Evolutionary conservation across 92 coral and sea anemone genomes (phyloP).

Genomic region (Porites divaricata): DNA sequence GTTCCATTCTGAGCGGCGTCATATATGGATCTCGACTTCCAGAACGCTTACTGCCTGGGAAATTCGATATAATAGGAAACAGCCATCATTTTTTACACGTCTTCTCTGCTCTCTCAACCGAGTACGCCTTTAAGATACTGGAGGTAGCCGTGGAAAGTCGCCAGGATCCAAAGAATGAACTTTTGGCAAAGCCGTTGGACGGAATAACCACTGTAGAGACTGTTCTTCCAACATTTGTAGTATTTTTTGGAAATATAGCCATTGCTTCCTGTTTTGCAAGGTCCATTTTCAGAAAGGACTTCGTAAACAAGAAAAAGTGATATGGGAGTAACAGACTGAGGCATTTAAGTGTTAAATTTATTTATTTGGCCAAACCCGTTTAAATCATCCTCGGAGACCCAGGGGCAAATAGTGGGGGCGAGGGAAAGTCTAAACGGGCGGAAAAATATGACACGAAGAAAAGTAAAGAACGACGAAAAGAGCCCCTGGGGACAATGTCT

Average conservation of each 20-base stretch:
- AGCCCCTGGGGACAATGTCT: too few species aligned
- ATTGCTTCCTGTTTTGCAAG: conserved; percentile 35
- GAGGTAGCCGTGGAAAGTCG: conserved; percentile 36
- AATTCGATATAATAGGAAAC: conserved; percentile 63
- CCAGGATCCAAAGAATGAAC: conserved; percentile 10
- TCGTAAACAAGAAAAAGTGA: not conserved
- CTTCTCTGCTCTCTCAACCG: conserved; percentile 59
- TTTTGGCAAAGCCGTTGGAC: conserved; percentile 8
- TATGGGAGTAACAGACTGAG: not conserved
- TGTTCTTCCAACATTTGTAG: conserved; percentile 25
- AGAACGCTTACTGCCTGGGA: conserved; percentile 63
- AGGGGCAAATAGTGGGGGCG: too few species aligned
- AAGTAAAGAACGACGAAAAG: too few species aligned
- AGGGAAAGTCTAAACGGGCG: too few species aligned
- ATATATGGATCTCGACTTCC: conserved; percentile 59
- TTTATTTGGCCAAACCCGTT: too few species aligned
- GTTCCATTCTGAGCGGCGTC: conserved; percentile 37
- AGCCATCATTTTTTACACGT: conserved; percentile 72
- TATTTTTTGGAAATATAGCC: conserved; percentile 28
- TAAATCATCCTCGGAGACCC: too few species aligned
- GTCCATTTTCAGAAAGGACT: conserved; percentile 13
- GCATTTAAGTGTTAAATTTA: too few species aligned
- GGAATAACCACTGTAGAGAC: conserved; percentile 23
- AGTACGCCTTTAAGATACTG: conserved; percentile 51
- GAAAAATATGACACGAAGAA: too few species aligned